Evolutionary conservation across 2,797 vertebrate species (phyloP), one percentile per base, ranked within the genome.

Genomic region (Phataginus tricuspis): DNA sequence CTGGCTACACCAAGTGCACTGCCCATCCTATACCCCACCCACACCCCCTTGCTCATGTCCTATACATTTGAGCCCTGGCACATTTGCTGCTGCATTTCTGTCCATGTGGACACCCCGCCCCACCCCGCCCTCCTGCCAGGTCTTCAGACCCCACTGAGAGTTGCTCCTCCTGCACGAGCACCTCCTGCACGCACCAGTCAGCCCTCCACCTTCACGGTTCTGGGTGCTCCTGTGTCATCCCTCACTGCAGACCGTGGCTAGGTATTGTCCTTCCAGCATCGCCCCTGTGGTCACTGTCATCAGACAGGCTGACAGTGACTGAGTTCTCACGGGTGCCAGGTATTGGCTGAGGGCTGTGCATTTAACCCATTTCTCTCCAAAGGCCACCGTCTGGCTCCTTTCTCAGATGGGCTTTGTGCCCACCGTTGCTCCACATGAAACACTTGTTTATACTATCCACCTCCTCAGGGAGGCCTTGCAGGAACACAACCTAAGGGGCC

Each of bases 251-350:
- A 29, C 72, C 7, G 45, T 10, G 34, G 21, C 72, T 10, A 3
- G 6, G 39, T 19, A 4, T 31, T 1, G 0, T 77, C 61, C 34
- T 68, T 66, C 61, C 42, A 21, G 8, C 11, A 45, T 49, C 14
- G 45, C 37, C 14, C 19, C 19, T 13, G 0, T 45, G 34, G 49
- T 66, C 12, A 3, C 45, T 18, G 1, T 53, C 61, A 10, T 31
- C 19, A 23, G n/a, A 14, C 0, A 0, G 61, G 29, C 34, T 21
- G 15, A 31, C 1, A 0, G 9, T 29, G 34, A 2, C 55, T 2
- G 11, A 63, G 37, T 63, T 61, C 68, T 74, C 57, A 15, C 10
- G 6, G 59, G 59, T 39, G 49, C 27, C 34, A 7, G 19, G 19
- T 27, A 0, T 23, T 16, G 16, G 59, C 79, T 15, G 1, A 34